Conservation (phyloP, 2,113 vertebrate genomes). For the Tautogolabrus adspersus region DNA sequence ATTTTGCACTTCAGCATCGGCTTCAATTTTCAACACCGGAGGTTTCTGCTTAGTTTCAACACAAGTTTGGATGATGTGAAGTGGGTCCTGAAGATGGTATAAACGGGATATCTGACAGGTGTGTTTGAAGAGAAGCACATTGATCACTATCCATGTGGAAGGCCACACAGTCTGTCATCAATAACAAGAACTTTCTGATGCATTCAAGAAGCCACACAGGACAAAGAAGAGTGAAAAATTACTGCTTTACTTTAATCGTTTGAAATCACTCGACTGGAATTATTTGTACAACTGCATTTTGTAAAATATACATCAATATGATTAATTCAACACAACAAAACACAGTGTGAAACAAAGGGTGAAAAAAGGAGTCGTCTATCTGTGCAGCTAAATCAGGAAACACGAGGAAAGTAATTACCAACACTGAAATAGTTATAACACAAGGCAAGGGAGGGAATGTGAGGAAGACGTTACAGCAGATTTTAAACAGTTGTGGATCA, state of each 20-base stretch:
- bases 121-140: no score
- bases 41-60: no score
- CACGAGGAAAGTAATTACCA: not conserved
- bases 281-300: conserved; percentile 8
- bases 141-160: no score
- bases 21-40: no score
- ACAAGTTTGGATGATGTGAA: no score
- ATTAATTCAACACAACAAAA: not conserved
- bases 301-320: not conserved
- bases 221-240: not conserved
- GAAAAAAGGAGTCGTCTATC: not conserved
- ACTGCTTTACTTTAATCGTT: not conserved
- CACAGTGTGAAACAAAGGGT: no score
- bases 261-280: not conserved
- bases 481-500: not conserved
- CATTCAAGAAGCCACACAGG: not conserved
- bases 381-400: not conserved
- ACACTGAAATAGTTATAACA: not conserved
- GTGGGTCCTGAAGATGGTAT: no score
- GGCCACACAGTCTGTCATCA: no score
- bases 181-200: no score
- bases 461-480: not conserved
- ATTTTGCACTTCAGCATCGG: no score
- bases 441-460: not conserved
- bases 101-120: no score